Conservation (phyloP, 64 coral and sea anemone genomes). For the Acropora yongei region DNA sequence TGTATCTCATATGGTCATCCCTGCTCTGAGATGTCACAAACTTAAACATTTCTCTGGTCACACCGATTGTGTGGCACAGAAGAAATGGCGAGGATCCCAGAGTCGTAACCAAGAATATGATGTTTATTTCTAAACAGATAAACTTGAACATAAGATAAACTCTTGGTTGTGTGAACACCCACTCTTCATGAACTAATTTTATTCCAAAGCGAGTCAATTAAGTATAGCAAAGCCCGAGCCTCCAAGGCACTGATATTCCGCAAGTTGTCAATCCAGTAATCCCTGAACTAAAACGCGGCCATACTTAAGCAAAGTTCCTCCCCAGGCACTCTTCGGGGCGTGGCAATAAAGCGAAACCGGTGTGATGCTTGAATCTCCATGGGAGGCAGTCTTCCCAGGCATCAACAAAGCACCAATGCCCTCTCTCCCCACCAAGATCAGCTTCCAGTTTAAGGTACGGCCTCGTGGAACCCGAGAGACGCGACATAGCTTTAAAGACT, state of each 20-base stretch:
- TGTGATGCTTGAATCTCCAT: neutral
- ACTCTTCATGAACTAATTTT: neutral
- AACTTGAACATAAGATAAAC: too few species aligned
- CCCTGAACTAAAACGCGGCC: neutral
- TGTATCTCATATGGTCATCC: too few species aligned
- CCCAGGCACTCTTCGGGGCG: neutral
- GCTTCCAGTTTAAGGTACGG: neutral
- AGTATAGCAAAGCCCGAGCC: neutral
- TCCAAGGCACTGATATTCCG: neutral
- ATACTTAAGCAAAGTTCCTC: neutral
- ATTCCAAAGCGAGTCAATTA: neutral
- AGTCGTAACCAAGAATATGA: too few species aligned
- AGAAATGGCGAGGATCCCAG: too few species aligned
- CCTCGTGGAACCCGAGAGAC: too few species aligned
- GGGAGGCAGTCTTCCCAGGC: neutral
- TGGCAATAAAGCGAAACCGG: neutral
- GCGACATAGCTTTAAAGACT: neutral
- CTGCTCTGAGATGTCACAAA: too few species aligned
- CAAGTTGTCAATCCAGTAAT: neutral
- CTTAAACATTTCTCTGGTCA: too few species aligned
- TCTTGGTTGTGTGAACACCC: neutral
- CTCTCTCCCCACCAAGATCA: neutral
- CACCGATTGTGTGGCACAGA: too few species aligned
- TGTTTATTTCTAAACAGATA: too few species aligned
- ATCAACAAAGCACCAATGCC: neutral